A percentile compares a stretch with the other conserved stretches of the same genome.
phyloP scores from a whole-genome alignment of 2,113 vertebrate genomes.

The Tachysurus vachellii region DNA sequence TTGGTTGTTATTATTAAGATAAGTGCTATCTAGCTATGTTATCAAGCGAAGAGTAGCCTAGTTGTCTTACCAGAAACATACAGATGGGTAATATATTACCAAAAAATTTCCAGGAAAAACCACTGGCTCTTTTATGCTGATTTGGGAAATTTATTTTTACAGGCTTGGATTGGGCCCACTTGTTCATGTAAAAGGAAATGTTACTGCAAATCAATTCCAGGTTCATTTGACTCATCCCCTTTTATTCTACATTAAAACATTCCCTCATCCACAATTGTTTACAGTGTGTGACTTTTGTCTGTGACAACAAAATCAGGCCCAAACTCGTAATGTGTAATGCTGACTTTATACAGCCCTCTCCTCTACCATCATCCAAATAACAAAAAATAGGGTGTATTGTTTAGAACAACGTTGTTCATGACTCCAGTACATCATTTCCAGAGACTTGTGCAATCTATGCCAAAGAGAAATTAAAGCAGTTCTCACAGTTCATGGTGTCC shows the following conservation, averaged over 20 bases:
- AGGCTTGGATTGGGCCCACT: neutral
- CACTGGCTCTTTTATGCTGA: neutral
- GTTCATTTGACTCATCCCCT: neutral
- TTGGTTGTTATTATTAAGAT: neutral
- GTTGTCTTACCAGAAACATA: neutral
- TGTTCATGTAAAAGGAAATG: neutral
- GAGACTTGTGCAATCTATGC: neutral
- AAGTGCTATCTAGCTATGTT: neutral
- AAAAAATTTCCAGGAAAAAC: no score
- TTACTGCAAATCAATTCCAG: neutral
- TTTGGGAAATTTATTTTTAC: neutral
- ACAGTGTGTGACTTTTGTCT: neutral
- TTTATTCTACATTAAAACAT: neutral
- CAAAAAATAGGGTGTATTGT: neutral
- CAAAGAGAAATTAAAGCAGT: neutral
- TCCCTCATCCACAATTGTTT: neutral
- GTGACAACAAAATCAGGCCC: neutral
- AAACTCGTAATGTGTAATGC: neutral
- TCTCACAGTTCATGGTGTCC: neutral
- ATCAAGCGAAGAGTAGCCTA: neutral
- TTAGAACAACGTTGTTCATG: neutral
- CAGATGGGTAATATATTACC: neutral
- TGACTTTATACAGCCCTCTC: neutral
- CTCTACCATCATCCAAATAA: neutral
- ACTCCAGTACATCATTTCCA: neutral